Base-by-base conservation (phyloP, 2,113 vertebrate genomes). In the Dicaeum eximium region DNA sequence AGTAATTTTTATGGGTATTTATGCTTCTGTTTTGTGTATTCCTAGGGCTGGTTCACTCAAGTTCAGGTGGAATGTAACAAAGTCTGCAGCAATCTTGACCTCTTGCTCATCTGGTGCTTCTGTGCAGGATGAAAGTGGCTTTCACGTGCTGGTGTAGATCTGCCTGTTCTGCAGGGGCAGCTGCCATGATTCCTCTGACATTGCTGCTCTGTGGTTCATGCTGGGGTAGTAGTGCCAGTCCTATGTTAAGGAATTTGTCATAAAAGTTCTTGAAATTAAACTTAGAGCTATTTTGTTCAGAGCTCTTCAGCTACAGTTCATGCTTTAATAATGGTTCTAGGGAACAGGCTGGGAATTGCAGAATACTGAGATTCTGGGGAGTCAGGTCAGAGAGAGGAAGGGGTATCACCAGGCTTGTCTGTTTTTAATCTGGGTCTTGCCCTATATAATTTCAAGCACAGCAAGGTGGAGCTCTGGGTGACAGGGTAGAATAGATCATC, bases 41-140 rank as follows among this genome's bases (percentile, higher is more conserved):
- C 71, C 30, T 80, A 30, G 40, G 69, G 11, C 23, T 78, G 13
- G 15, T 73, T 77, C 20, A 19, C 35, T 23, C 13, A 64, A 51
- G 20, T 58, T 86, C 5, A n/a, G 38, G 23, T 35, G 48, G 30
- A 69, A n/a, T 0, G 0, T 66, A 56, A 8, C 15, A 7, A 72
- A 58, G 22, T 42, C 33, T 2, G 7, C 54, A 45, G 79, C 69
- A 40, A 0, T n/a, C 54, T 64, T 62, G 38, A 33, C 53, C 35
- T 8, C 22, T 72, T 80, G 42, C 6, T 93, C 10, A n/a, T 53
- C 37, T 45, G 47, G 15, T n/a, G 30, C 3, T 19, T 30, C 33
- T 64, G 23, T 40, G 53, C 1, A 1, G 50, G n/a, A 5, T 37
- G 33, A 57, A 54, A 22, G 47, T 57, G 47, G 47, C 30, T 28